Base-by-base conservation (phyloP, 2,113 vertebrate species). In the Microcebus ravelobensis region DNA sequence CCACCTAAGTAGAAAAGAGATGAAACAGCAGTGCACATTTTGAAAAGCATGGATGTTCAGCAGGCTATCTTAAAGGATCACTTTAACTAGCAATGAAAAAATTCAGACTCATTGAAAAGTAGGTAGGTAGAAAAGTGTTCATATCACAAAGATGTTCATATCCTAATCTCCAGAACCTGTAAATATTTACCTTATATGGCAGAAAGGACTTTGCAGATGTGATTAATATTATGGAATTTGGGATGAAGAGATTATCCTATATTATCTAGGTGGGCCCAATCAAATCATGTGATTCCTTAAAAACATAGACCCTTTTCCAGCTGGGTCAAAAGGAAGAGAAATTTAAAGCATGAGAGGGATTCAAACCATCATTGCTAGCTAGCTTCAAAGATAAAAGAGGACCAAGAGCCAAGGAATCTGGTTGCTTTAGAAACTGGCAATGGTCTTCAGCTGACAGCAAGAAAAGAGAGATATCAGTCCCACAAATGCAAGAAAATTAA, bases 171-270 rank as follows among this genome's bases (percentile, higher is more conserved):
- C 48, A 76, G 42, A 95, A 90, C 17, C 42, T 79, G 2, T 57
- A 93, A 82, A 3, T 57, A 93, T 95, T 91, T 48, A 84, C 18
- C 13, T 94, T 89, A 88, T 4, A 23, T 20, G 70, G 68, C 48
- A 89, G 48, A 95, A 92, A 25, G 14, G 36, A 94, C 45, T 96
- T 85, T 77, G 34, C 15, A 95, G 45, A 70, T 74, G 57, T 67
- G 36, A 93, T 87, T 95, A 89, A 96, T 13, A 91, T 87, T 94
- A 91, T 6, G 1, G 36, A 94, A 88, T 77, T 12, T 70, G 23
- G 92, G n/a, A 65, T 36, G 23, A 70, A 21, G 20, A 92, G 8
- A 94, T 57, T 70, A 89, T 42, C 55, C 39, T 67, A n/a, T 55
- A 70, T 91, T 73, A 88, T 39, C n/a, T 82, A 85, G 25, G 17